Evolutionary conservation across 2,888 invertebrate genomes (phyloP), one percentile per base, ranked within the genome.

Genomic region (Zootermopsis nevadensis): DNA sequence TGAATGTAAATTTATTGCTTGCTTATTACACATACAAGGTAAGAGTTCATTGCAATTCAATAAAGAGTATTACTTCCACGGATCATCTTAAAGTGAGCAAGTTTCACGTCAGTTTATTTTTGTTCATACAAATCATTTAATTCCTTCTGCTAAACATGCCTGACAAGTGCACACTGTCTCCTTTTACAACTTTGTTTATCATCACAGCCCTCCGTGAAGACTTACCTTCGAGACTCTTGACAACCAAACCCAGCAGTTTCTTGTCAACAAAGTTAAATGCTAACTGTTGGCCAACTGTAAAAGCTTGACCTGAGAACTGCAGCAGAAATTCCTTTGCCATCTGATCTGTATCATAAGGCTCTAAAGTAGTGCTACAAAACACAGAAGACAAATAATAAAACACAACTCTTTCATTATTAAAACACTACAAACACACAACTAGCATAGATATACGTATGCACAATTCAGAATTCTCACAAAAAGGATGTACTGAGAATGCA

Each of bases 291-390:
- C 97, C 97, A 69, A 96, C 95, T 19, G 98, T 96, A 89, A 99
- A 96, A 35, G 97, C 95, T 90, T 97, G 96, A 82, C 95, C 95
- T 69, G 96, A 92, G 89, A 99, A 99, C 89, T 96, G 95, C 89
- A 95, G 93, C 12, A 96, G 91, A 89, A 99, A 99, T 89, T 98
- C 98, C 85, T 94, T 93, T 0, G 98, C 98, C 99, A 99, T 99
- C 88, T 95, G 93, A 89, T 99, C 99, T 0, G 98, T 95, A 89
- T 99, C 98, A 89, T 97, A 98, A 0, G 97, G 95, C 84, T 99
- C 98, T 88, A 94, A 91, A 1, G 96, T 95, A 4, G 94, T 94
- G 38, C 97, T 98, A 89, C 66, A 92, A 90, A 83, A 33, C 19
- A 12, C 33, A 69, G 22, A 31, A 69, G 15, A 69, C 69, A 69